Conservation (phyloP, 2,888 invertebrate species). For the Ptychoptera albimana region DNA sequence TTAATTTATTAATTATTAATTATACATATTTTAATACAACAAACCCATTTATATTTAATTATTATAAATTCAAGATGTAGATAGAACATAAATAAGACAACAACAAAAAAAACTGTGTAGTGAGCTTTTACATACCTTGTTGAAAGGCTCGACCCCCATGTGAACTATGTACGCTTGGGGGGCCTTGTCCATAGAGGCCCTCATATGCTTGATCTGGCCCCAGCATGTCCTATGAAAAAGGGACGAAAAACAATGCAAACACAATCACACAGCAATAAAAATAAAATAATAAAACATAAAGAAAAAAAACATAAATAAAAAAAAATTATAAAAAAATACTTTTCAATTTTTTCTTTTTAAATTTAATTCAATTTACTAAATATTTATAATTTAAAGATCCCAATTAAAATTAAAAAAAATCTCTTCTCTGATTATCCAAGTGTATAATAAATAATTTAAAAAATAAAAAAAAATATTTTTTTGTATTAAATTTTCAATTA, state of each 20-base stretch:
- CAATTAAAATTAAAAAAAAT: too few relatives aligned
- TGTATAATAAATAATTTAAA: too few relatives aligned
- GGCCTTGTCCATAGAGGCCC: constrained; percentile 82
- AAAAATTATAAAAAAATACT: constrained; percentile 3
- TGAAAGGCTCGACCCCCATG: constrained; percentile 65
- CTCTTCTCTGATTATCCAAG: too few relatives aligned
- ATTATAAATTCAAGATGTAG: background rate
- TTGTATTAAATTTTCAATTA: too few relatives aligned
- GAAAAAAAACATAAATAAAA: background rate
- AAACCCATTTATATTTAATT: too few relatives aligned
- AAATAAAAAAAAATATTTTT: too few relatives aligned
- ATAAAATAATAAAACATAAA: constrained; percentile 5
- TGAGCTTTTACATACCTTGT: constrained; percentile 58
- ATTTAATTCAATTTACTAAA: too few relatives aligned
- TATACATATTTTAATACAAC: too few relatives aligned
- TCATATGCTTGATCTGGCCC: constrained; percentile 89
- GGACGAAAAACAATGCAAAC: constrained; percentile 21
- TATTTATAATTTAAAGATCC: too few relatives aligned
- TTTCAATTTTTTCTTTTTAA: background rate
- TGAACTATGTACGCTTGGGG: constrained; percentile 71
- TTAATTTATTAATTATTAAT: too few relatives aligned
- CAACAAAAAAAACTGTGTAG: background rate
- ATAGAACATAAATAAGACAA: background rate
- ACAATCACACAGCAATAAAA: constrained; percentile 14
- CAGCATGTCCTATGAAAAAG: constrained; percentile 34